Evolutionary conservation across 37 sponge, comb jelly and placozoan species (phyloP), one percentile per base, ranked within the genome.

Genomic region (Geodia barretti): DNA sequence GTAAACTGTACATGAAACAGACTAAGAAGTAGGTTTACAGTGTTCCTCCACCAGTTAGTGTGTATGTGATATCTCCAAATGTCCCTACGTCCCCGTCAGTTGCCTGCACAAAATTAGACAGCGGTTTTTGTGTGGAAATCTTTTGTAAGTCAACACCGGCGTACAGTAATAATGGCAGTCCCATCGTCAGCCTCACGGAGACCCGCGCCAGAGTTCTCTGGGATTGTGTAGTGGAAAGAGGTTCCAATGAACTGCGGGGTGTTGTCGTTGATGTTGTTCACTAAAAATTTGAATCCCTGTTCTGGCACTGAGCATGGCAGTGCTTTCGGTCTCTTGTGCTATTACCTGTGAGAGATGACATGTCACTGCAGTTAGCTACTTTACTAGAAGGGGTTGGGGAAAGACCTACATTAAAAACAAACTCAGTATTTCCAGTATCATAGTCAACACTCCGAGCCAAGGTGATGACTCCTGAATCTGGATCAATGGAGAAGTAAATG

Each of bases 21-120:
- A n/a, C n/a, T n/a, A n/a, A n/a, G 54, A 47, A 47, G 54, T 47
- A 47, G 54, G 7, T 14, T 47, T 20, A 8, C 7, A 70, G 35
- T 70, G 33, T 70, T 69, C 70, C 80, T 65, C 4, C 28, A 11
- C 72, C 71, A 59, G 32, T 30, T 39, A 80, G 59, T 1, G 8
- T 17, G 34, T 80, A 80, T 20, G 72, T 58, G 1, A 80, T 9
- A 9, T 70, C 39, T 26, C 81, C 81, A 80, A 71, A 71, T 0
- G 3, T n/a, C 36, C 72, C 81, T 25, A 1, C 61, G 70, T 80
- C 81, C 3, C 21, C 32, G 26, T 80, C 81, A 34, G 2, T 58
- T 1, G 81, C 81, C 81, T 80, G 37, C 1, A 35, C 20, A n/a
- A n/a, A n/a, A n/a, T n/a, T n/a, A n/a, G n/a, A n/a, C n/a, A n/a